Conservation (phyloP, 2,113 vertebrate species). For the Sorex fumeus region DNA sequence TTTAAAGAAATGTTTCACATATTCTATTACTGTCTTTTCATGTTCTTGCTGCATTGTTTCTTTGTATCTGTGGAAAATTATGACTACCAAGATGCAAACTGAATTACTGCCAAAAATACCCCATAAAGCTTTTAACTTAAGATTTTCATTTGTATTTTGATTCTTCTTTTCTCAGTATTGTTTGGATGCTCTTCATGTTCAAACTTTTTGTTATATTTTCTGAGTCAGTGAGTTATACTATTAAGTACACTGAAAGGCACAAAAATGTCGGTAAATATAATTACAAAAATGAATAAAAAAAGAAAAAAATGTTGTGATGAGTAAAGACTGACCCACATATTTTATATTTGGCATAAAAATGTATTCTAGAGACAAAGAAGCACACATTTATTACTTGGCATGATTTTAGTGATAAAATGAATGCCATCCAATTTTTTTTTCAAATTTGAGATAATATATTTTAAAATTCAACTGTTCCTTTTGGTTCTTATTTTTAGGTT, state of each 20-base stretch:
- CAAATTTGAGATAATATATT: not conserved
- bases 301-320: not conserved
- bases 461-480: not conserved
- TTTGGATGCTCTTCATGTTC: not conserved
- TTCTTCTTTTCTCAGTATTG: constrained; percentile 4
- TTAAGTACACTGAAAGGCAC: not conserved
- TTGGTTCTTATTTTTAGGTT: not conserved
- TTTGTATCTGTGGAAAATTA: constrained; percentile 60
- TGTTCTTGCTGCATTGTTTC: constrained; percentile 1
- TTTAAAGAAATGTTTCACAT: constrained; percentile 10
- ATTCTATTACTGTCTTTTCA: constrained; percentile 70
- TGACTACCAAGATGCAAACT: not conserved
- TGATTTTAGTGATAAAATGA: not conserved
- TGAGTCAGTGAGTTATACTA: not conserved
- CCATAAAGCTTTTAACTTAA: not conserved
- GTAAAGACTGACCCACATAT: not conserved
- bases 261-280: not conserved
- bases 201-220: constrained; percentile 29
- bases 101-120: constrained; percentile 13
- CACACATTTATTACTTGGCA: not conserved
- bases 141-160: constrained; percentile 11
- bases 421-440: not conserved
- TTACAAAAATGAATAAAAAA: constrained; percentile 23
- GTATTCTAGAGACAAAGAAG: not conserved
- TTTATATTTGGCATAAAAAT: not conserved